Evolutionary conservation across 1,140 invertebrate species (phyloP), one percentile per base, ranked within the genome.

Genomic region (Aphelenchoides avenae): DNA sequence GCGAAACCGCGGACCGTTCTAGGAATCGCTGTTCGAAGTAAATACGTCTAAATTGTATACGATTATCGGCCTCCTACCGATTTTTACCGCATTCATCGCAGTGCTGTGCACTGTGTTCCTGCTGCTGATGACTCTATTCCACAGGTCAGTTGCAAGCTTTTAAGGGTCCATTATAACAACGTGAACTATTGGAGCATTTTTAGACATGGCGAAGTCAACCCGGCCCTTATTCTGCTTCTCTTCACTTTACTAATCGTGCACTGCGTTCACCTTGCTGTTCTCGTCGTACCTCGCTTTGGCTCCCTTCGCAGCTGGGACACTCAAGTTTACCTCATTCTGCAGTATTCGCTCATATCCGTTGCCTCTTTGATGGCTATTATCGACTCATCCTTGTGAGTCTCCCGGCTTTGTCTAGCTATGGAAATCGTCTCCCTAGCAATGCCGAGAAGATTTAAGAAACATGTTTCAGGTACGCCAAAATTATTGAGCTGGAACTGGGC

Each of bases 21-120:
- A 63, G 61, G 66, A 66, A 34, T 49, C 46, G 7, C 30, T 66
- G n/a, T 67, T 67, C 39, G 46, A 42, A 9, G 30, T 66, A 11
- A 50, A 44, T 13, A 27, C 31, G 20, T 31, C 44, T 18, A 20
- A 24, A 5, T 20, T 33, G 13, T 26, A 39, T 27, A 15, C 55
- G 22, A 46, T 62, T 6, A 54, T 34, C 26, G 31, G 47, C 30
- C 42, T 31, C 0, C 48, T 67, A 6, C 57, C 60, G 15, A 63
- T 64, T 18, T 36, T 43, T 29, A 47, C 68, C 33, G 33, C 47
- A 22, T 55, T 49, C 1, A 31, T 57, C 29, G 39, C 41, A 29
- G 33, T 57, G 13, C 26, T 66, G n/a, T 53, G 27, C 26, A 44
- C 33, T 13, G 18, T 67, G 11, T 44, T 67, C 37, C 18, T 71